Conservation (phyloP, 2,113 vertebrate genomes). For the Lycaon pictus region DNA sequence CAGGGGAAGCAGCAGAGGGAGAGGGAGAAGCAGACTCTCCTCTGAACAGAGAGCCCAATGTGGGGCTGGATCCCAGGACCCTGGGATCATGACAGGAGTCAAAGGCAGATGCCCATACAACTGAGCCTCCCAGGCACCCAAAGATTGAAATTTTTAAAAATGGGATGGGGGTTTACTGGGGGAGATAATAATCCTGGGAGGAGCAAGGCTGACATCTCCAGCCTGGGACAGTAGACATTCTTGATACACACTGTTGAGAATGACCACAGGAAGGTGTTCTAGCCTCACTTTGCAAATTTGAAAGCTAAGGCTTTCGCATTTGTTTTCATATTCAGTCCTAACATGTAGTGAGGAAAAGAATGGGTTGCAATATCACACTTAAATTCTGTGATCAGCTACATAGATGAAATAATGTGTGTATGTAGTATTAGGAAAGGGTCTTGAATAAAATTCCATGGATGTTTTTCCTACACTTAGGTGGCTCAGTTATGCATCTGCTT, state of each 20-base stretch:
- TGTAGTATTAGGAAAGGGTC: neutral
- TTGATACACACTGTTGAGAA: neutral
- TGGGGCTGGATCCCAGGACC: no score
- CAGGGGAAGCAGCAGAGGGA: no score
- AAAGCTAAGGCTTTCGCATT: neutral
- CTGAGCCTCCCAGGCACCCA: no score
- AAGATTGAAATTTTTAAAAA: neutral
- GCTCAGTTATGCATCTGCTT: no score
- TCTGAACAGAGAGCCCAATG: no score
- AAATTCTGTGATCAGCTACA: neutral
- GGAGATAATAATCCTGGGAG: neutral
- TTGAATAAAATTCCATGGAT: neutral
- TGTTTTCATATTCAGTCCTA: neutral
- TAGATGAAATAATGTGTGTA: neutral
- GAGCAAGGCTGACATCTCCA: neutral
- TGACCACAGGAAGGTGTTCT: neutral
- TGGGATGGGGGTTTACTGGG: neutral
- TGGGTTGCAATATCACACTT: neutral
- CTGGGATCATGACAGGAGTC: no score
- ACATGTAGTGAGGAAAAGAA: neutral
- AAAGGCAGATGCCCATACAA: no score
- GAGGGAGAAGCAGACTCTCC: no score
- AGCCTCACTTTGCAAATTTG: neutral
- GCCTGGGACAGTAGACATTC: neutral
- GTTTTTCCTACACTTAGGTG: neutral